Evolutionary conservation across 2,888 invertebrate species (phyloP).

Genomic region (Nowickia ferox): DNA sequence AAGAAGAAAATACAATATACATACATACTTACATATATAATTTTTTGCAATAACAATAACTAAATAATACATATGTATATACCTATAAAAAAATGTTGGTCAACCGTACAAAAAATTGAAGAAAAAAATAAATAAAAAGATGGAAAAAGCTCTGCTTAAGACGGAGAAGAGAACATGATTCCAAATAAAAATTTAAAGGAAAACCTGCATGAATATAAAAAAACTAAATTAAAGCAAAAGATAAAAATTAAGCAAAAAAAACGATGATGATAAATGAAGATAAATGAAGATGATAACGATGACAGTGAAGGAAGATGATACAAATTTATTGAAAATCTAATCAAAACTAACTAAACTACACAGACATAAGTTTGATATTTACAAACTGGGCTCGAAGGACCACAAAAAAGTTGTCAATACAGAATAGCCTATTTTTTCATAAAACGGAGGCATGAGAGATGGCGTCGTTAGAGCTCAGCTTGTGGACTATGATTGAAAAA

Average conservation of each 20-base stretch:
- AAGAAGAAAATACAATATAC: slow-evolving; percentile 15
- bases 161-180: slow-evolving; percentile 1
- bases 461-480: no score
- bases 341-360: background rate
- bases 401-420: no score
- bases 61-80: slow-evolving; percentile 2
- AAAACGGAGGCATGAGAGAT: no score
- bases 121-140: background rate
- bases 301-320: background rate
- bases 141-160: background rate
- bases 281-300: slow-evolving; percentile 9
- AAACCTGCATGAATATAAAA: slow-evolving; percentile 2
- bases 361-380: background rate
- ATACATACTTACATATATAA: background rate
- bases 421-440: no score
- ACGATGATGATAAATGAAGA: background rate
- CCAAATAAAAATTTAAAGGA: background rate
- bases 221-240: background rate
- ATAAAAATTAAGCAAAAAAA: slow-evolving; percentile 14
- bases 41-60: slow-evolving; percentile 54
- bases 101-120: slow-evolving; percentile 64
- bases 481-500: no score
- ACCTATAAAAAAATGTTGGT: slow-evolving; percentile 63
- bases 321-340: background rate
- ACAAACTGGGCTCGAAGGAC: no score